Evolutionary conservation across 2,797 vertebrate genomes (phyloP).

Genomic region (Anabacerthia variegaticeps): DNA sequence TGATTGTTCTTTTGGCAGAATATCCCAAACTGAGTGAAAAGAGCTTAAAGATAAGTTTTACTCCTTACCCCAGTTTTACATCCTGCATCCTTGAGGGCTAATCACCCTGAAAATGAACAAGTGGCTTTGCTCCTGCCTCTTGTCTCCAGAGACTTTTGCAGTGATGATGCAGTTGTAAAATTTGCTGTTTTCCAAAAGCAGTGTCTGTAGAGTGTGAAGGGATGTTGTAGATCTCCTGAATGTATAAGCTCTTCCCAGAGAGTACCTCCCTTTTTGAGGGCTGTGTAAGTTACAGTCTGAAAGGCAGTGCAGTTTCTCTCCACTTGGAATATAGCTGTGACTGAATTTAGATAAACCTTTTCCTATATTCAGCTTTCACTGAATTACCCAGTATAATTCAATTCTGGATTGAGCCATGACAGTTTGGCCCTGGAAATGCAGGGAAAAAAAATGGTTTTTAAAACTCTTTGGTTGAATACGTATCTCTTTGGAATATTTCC

Average conservation of each 20-base stretch:
- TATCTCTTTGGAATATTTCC: background rate
- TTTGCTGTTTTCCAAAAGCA: background rate
- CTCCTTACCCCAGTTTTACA: background rate
- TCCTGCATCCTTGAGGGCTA: background rate
- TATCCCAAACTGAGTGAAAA: background rate
- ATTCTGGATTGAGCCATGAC: background rate
- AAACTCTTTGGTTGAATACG: background rate
- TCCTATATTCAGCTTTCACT: background rate
- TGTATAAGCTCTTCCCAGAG: background rate
- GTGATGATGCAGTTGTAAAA: background rate
- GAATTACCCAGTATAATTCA: background rate
- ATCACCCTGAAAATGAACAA: background rate
- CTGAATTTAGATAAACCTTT: background rate
- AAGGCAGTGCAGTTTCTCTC: background rate
- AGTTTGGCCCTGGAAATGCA: background rate
- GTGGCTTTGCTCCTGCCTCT: background rate
- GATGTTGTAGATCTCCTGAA: background rate
- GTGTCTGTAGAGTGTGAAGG: background rate
- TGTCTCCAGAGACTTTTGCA: background rate
- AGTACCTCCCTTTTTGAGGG: background rate
- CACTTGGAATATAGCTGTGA: background rate
- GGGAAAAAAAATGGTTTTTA: background rate
- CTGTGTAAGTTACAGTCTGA: background rate
- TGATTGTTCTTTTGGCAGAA: background rate
- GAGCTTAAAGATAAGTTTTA: background rate